Conservation (phyloP, 1,140 invertebrate species). For the Harlomillsia oculata region DNA sequence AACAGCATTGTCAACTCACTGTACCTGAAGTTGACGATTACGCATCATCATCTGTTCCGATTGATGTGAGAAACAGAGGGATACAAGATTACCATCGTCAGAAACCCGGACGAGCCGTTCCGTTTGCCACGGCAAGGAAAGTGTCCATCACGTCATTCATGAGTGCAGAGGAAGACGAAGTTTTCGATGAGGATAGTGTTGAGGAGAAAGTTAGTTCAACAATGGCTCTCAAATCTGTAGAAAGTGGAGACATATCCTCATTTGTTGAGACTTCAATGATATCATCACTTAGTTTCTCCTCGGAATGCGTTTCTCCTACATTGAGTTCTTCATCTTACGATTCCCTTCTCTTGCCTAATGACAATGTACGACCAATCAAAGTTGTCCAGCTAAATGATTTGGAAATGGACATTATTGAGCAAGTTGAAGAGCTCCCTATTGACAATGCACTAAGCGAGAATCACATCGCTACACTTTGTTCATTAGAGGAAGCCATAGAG, state of each 20-base stretch:
- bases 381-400: conserved; percentile 7
- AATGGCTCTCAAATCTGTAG: not conserved
- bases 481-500: not conserved
- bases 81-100: not conserved
- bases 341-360: conserved; percentile 6
- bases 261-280: not conserved
- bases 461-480: not conserved
- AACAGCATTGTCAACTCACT: not conserved
- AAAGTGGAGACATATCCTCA: not conserved
- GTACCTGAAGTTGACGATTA: not conserved
- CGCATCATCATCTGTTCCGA: not conserved
- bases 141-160: conserved; percentile 3
- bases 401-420: conserved; percentile 1
- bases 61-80: not conserved
- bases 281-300: not conserved
- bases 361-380: not conserved
- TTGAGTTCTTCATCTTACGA: conserved; percentile 7
- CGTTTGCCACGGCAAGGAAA: too few relatives aligned
- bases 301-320: not conserved
- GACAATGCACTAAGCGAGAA: not conserved
- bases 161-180: conserved; percentile 26
- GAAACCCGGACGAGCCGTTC: too few relatives aligned
- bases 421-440: not conserved
- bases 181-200: not conserved
- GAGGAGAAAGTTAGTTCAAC: not conserved